Percentiles rank a stretch among this genome's conserved stretches.
Evolutionary conservation across 2,113 vertebrate genomes (phyloP).

Genomic region (Pangasianodon gigas): DNA sequence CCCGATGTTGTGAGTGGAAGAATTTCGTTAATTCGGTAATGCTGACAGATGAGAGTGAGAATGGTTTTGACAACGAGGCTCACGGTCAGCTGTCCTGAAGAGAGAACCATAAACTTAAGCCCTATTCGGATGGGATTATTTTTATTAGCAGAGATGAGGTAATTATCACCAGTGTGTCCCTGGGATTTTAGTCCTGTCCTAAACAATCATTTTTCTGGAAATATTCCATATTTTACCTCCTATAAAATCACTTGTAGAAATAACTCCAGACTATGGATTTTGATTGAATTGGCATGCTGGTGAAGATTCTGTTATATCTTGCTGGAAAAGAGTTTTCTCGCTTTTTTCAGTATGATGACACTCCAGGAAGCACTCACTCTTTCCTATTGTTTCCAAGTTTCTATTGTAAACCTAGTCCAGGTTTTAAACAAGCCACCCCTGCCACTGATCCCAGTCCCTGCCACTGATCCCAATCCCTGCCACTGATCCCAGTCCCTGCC

Average conservation of each 20-base stretch:
- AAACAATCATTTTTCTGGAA: not conserved
- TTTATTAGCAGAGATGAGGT: not conserved
- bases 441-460: not conserved
- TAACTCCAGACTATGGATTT: not conserved
- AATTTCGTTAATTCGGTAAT: slow-evolving; percentile 63
- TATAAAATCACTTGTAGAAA: not conserved
- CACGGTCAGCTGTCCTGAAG: slow-evolving; percentile 5
- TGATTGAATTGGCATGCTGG: not conserved
- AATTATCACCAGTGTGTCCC: not conserved
- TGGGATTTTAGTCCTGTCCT: not conserved
- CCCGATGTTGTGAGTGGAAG: slow-evolving; percentile 58
- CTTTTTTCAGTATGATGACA: not conserved
- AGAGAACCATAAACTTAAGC: not conserved
- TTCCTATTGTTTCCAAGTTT: not conserved
- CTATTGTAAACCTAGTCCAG: not conserved
- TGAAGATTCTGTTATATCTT: not conserved
- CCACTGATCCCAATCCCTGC: not conserved
- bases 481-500: not conserved
- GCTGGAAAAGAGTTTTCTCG: not conserved
- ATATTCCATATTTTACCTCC: not conserved
- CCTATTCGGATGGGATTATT: not conserved
- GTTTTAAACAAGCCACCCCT: not conserved
- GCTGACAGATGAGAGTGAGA: slow-evolving; percentile 49
- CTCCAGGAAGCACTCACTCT: not conserved
- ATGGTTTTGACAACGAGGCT: slow-evolving; percentile 53